Conservation (phyloP, 2,113 vertebrate species). For the Stercorarius parasiticus region DNA sequence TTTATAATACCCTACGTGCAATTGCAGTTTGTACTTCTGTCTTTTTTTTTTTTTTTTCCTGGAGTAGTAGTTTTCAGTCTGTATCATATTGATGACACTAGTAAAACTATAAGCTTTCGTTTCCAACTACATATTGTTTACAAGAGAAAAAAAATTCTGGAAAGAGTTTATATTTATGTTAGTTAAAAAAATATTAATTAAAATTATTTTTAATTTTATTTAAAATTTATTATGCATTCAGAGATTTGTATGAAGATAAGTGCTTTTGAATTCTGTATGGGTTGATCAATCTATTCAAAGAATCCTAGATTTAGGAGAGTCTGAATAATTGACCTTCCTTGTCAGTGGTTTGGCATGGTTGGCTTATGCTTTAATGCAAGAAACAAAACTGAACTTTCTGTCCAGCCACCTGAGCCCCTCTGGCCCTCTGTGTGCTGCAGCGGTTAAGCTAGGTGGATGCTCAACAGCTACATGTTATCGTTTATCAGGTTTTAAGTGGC, state of each 20-base stretch:
- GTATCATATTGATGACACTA: neutral
- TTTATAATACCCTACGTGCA: neutral
- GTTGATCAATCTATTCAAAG: neutral
- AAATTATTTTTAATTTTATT: neutral
- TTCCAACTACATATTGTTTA: neutral
- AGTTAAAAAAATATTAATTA: too few species aligned
- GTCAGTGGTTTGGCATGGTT: neutral
- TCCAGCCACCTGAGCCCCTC: neutral
- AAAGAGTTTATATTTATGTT: fast-evolving
- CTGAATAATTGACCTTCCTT: neutral
- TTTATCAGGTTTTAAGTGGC: neutral
- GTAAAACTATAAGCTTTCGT: neutral
- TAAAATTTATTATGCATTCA: neutral
- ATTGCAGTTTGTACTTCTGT: neutral
- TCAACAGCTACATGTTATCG: neutral
- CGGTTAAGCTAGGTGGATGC: neutral
- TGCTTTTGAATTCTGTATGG: neutral
- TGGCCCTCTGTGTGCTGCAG: neutral
- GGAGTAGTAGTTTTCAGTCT: neutral
- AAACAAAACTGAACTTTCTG: neutral
- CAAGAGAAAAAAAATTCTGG: neutral
- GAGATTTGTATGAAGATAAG: neutral
- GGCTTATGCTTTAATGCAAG: neutral
- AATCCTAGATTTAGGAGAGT: neutral
- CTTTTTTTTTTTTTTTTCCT: neutral